Conservation (phyloP, 2,888 invertebrate species). For the Keiferia lycopersicella region DNA sequence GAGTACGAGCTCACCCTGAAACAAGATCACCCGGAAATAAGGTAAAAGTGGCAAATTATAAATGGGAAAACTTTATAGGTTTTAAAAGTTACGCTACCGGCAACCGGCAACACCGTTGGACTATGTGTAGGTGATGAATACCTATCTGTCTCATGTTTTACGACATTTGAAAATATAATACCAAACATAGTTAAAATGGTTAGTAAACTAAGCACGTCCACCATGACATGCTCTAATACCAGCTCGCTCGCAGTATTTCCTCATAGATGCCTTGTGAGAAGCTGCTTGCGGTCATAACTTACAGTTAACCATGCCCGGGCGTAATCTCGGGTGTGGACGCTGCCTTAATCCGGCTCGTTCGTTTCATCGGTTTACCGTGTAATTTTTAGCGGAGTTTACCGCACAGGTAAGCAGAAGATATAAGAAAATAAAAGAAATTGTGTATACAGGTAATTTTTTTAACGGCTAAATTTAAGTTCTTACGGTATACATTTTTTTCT, state of each 20-base stretch:
- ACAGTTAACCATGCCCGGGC: slow-evolving; percentile 69
- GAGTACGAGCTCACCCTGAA: no score
- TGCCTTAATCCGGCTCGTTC: slow-evolving; percentile 68
- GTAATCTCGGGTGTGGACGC: slow-evolving; percentile 70
- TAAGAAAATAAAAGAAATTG: not conserved
- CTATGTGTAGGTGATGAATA: no score
- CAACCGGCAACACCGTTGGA: no score
- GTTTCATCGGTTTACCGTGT: slow-evolving; percentile 58
- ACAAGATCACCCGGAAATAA: no score
- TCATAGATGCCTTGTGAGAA: slow-evolving; percentile 75
- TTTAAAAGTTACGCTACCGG: no score
- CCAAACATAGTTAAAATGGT: not conserved
- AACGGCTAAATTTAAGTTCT: no score
- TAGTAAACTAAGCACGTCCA: not conserved
- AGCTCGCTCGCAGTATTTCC: slow-evolving; percentile 67
- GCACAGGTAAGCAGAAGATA: not conserved
- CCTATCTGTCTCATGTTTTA: no score
- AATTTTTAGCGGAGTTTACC: slow-evolving; percentile 50
- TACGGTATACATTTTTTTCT: no score
- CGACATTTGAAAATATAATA: no score
- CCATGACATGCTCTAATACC: slow-evolving; percentile 41
- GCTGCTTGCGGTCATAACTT: slow-evolving; percentile 75
- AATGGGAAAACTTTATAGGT: no score
- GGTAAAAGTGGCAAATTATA: no score
- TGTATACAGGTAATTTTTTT: not conserved